These are phyloP conservation scores for Pseudopodoces humilis DNA, from an alignment of 2,113 vertebrate genomes.

Conservation along the genomic window DNA sequence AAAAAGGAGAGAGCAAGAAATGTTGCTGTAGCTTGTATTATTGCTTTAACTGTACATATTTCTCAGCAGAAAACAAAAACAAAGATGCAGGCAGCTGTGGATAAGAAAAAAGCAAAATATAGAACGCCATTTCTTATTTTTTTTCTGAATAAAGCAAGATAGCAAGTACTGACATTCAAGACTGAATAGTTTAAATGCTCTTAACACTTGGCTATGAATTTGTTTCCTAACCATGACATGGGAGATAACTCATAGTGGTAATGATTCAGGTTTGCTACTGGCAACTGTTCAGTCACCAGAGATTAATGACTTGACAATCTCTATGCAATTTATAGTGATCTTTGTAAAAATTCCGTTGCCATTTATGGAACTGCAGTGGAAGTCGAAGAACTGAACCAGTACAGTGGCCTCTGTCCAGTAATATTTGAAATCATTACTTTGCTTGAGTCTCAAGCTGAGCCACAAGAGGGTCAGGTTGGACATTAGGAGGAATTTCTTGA, in stretches of 20 bases:
- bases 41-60: neutral
- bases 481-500: neutral
- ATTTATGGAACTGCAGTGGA: neutral
- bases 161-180: neutral
- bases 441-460: neutral
- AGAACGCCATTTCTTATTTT: neutral
- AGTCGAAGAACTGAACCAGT: neutral
- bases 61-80: neutral
- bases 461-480: neutral
- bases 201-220: neutral
- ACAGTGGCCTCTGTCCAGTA: accelerated
- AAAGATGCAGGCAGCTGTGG: neutral
- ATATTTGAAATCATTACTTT: neutral
- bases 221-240: neutral
- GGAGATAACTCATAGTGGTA: neutral
- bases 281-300: neutral
- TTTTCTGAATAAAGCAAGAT: neutral
- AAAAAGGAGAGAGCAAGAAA: neutral
- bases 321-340: neutral
- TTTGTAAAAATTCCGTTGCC: neutral
- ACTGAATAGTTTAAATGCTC: neutral
- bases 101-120: neutral
- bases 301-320: neutral
- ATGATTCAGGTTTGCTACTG: neutral
- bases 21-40: neutral